A percentile compares a stretch with the other conserved stretches of the same genome.
Evolutionary conservation across 2,888 invertebrate species (phyloP).

Genomic region (Pseudolycoriella hygida): DNA sequence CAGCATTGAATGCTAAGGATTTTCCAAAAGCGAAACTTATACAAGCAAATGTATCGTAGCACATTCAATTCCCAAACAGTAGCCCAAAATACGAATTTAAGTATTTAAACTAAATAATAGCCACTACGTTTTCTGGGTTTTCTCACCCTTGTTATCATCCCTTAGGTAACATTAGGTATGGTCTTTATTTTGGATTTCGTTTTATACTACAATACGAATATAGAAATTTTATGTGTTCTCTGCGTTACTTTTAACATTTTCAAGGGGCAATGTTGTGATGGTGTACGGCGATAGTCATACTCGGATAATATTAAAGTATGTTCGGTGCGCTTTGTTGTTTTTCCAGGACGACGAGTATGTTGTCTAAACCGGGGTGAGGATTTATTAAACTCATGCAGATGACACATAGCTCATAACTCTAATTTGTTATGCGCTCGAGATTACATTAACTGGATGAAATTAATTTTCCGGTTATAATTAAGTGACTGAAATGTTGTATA

Average conservation of each 20-base stretch:
- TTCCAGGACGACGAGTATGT: too few species aligned
- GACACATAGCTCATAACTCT: too few species aligned
- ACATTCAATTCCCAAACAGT: conserved; percentile 3
- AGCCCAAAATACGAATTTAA: conserved; percentile 1
- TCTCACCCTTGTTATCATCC: conserved; percentile 3
- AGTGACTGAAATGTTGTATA: background rate
- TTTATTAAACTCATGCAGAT: background rate
- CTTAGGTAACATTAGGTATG: conserved; percentile 4
- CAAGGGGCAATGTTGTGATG: background rate
- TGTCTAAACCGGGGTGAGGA: background rate
- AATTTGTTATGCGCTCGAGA: background rate
- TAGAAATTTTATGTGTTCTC: too few species aligned
- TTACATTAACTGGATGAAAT: background rate
- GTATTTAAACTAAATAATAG: conserved; percentile 3
- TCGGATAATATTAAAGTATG: too few species aligned
- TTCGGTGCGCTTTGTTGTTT: too few species aligned
- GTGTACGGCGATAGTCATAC: background rate
- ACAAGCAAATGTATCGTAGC: too few species aligned
- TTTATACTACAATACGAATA: too few species aligned
- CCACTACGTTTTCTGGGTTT: conserved; percentile 2
- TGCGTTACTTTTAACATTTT: conserved; percentile 1
- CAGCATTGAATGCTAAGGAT: too few species aligned
- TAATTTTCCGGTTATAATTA: conserved; percentile 1
- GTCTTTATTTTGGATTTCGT: conserved; percentile 3
- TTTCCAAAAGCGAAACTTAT: too few species aligned